phyloP scores from a whole-genome alignment of 64 coral and sea anemone species.

The Astreopora myriophthalma region DNA sequence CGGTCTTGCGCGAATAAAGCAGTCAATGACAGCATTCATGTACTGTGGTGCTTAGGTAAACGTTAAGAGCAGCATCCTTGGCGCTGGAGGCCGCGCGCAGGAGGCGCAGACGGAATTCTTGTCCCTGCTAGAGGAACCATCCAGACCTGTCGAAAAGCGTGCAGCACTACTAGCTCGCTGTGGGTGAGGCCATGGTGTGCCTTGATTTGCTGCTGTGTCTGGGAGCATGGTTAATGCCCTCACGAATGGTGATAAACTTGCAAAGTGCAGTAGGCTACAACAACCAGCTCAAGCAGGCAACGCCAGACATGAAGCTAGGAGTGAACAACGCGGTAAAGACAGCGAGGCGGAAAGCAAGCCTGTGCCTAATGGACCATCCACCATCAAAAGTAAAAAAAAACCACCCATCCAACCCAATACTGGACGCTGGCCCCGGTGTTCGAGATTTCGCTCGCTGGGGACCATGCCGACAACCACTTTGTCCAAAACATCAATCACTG shows the following conservation, averaged over 20 bases:
- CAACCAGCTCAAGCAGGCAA: background rate
- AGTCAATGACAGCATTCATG: background rate
- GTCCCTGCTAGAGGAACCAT: background rate
- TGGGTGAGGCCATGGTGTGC: background rate
- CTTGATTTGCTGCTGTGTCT: background rate
- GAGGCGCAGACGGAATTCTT: background rate
- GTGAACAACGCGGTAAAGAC: too few relatives aligned
- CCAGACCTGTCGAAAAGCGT: background rate
- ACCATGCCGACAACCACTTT: too few relatives aligned
- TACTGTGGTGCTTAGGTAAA: slow-evolving; percentile 12
- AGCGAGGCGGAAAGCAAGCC: too few relatives aligned
- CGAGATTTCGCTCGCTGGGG: too few relatives aligned
- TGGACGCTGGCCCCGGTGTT: too few relatives aligned
- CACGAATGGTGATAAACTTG: background rate
- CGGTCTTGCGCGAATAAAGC: slow-evolving; percentile 2
- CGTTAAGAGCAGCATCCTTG: background rate
- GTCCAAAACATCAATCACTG: too few relatives aligned
- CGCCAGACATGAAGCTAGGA: too few relatives aligned
- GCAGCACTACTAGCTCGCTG: background rate
- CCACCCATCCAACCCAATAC: too few relatives aligned
- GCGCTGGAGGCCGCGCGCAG: background rate
- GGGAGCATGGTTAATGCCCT: background rate
- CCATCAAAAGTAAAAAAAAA: too few relatives aligned
- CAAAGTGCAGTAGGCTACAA: background rate
- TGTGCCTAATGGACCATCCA: too few relatives aligned